These are phyloP conservation scores for Diuraphis noxia DNA, from an alignment of 1,140 invertebrate species.

Conservation along the genomic window DNA sequence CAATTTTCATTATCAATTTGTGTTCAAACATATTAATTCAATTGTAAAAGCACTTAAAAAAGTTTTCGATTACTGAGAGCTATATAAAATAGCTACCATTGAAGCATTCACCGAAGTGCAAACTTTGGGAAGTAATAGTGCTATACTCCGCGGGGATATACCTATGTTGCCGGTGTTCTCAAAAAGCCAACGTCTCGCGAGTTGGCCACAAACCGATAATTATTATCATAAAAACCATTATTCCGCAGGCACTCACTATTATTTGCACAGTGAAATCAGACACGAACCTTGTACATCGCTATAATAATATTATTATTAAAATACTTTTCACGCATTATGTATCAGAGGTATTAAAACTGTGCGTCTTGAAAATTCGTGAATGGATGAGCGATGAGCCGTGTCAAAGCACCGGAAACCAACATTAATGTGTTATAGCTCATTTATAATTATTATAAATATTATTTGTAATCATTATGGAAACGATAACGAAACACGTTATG, in stretches of 20 bases:
- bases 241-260: background rate
- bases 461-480: too few relatives aligned
- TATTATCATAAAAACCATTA: background rate
- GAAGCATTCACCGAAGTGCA: background rate
- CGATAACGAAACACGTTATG: too few relatives aligned
- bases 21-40: background rate
- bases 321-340: too few relatives aligned
- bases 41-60: slow-evolving; percentile 9
- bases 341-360: too few relatives aligned
- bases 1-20: background rate
- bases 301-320: too few relatives aligned
- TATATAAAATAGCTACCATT: background rate
- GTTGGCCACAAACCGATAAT: background rate
- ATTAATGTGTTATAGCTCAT: too few relatives aligned
- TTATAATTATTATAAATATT: too few relatives aligned
- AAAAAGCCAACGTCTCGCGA: background rate
- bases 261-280: background rate
- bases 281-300: background rate
- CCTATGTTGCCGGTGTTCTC: background rate
- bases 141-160: background rate
- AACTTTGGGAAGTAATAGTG: background rate
- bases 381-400: too few relatives aligned
- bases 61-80: slow-evolving; percentile 3
- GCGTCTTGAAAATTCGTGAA: too few relatives aligned
- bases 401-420: too few relatives aligned